Conservation (phyloP, 2,113 vertebrate species). For the Parus major region DNA sequence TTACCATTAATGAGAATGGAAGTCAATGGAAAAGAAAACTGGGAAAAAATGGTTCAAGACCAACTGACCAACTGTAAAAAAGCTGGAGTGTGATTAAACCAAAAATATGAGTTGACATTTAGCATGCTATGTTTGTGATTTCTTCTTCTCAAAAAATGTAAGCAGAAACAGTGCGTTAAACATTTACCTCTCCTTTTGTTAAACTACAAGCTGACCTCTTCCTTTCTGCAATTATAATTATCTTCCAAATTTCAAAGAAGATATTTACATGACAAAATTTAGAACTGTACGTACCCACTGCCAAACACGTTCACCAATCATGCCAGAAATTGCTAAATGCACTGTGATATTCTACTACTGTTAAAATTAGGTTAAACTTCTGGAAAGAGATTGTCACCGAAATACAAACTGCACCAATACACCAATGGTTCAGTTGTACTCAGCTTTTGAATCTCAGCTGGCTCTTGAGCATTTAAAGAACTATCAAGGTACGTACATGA, state of each 20-base stretch:
- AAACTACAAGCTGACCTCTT: not conserved
- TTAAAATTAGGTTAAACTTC: not conserved
- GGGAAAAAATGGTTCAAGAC: not conserved
- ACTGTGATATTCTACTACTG: not conserved
- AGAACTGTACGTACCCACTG: not conserved
- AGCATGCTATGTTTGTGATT: not conserved
- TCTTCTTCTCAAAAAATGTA: not conserved
- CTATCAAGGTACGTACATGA: not conserved
- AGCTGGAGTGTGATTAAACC: not conserved
- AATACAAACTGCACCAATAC: not conserved
- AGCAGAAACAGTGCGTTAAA: not conserved
- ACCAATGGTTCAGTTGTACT: not conserved
- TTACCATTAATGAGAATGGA: not conserved
- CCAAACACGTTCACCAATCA: not conserved
- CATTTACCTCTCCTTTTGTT: not conserved
- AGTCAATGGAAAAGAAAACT: not conserved
- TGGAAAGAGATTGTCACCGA: not conserved
- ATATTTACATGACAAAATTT: not conserved
- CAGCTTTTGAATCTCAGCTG: not conserved
- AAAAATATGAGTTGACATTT: not conserved
- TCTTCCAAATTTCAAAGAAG: not conserved
- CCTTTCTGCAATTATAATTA: not conserved
- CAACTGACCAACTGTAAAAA: not conserved
- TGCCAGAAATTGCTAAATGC: not conserved
- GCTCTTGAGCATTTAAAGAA: not conserved